Evolutionary conservation across 2,888 invertebrate species (phyloP).

Genomic region (Mylabris sibirica): DNA sequence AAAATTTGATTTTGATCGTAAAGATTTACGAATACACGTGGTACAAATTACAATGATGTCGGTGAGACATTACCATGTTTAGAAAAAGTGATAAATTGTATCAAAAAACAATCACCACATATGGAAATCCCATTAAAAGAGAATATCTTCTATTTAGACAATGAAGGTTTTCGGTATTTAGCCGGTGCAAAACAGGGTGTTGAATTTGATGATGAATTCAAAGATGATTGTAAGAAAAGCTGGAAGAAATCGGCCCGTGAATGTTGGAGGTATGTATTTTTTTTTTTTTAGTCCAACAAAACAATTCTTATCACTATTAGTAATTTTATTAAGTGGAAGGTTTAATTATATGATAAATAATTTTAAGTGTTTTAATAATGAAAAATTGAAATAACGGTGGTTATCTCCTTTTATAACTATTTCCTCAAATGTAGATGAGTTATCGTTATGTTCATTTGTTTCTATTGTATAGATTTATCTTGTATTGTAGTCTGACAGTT

Average conservation of each 20-base stretch:
- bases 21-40: conserved; percentile 49
- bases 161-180: conserved; percentile 49
- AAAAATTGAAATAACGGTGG: too few relatives aligned
- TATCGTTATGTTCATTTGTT: too few relatives aligned
- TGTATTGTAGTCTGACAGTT: too few relatives aligned
- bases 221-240: conserved; percentile 39
- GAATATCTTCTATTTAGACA: conserved; percentile 50
- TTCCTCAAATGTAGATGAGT: too few relatives aligned
- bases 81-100: conserved; percentile 35
- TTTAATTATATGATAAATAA: too few relatives aligned
- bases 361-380: too few relatives aligned
- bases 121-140: conserved; percentile 41
- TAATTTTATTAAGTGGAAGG: too few relatives aligned
- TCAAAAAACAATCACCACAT: conserved; percentile 35
- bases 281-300: conserved; percentile 21
- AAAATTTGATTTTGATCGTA: conserved; percentile 49
- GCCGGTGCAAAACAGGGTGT: conserved; percentile 41
- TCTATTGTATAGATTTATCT: too few relatives aligned
- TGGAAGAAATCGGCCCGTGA: conserved; percentile 43
- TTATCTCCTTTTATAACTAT: too few relatives aligned
- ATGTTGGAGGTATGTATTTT: conserved; percentile 31
- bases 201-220: conserved; percentile 33
- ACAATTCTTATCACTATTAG: too few relatives aligned
- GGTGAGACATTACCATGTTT: conserved; percentile 47
- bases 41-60: conserved; percentile 46